These are phyloP conservation scores for Falco naumanni DNA, from an alignment of 2,797 vertebrate species.

Conservation along the genomic window DNA sequence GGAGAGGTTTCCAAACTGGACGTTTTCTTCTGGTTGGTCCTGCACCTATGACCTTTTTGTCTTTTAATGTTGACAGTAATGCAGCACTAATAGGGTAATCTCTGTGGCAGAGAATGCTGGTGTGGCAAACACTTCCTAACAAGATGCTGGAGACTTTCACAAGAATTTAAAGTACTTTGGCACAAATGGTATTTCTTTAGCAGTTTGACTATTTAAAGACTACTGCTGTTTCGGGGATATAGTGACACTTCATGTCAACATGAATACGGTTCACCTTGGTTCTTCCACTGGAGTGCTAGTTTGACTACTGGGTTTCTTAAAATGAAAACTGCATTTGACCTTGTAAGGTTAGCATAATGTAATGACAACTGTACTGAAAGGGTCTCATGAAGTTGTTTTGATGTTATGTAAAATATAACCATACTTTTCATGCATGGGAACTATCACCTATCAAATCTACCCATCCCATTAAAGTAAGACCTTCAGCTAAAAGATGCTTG, in stretches of 20 bases:
- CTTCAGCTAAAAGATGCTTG: background rate
- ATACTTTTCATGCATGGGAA: background rate
- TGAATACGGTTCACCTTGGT: background rate
- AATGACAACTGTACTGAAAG: background rate
- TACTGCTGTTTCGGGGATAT: constrained; percentile 24
- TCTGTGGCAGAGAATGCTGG: background rate
- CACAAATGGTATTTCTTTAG: constrained; percentile 14
- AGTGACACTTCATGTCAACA: background rate
- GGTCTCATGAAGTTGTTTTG: background rate
- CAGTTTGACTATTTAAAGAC: background rate
- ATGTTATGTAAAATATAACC: background rate
- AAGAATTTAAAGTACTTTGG: background rate
- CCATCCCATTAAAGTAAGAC: background rate
- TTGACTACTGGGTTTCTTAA: background rate
- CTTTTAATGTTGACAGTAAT: constrained; percentile 74
- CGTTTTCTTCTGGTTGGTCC: constrained; percentile 92
- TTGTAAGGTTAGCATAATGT: background rate
- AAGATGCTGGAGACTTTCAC: background rate
- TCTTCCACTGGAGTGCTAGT: background rate
- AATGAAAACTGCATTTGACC: background rate
- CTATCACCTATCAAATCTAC: background rate
- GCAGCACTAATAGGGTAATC: background rate
- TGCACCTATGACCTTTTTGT: constrained; percentile 92
- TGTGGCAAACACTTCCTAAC: background rate
- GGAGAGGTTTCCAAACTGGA: constrained; percentile 87